phyloP scores from a whole-genome alignment of 1,140 invertebrate genomes.

The Philaenus spumarius region DNA sequence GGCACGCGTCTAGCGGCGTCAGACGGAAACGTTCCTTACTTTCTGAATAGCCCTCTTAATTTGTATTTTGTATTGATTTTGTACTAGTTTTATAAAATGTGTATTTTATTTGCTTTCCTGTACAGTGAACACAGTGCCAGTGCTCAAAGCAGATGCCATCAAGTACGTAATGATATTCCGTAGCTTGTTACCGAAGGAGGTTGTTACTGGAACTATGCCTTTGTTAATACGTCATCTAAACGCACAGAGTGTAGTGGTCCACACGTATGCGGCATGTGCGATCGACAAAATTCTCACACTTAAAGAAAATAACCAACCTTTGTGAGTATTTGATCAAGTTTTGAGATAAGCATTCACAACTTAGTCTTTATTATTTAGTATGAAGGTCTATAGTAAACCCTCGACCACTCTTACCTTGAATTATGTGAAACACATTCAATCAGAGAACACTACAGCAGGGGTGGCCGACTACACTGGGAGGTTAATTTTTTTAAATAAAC shows the following conservation, averaged over 20 bases:
- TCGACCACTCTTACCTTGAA: too few relatives aligned
- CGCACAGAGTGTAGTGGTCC: constrained; percentile 76
- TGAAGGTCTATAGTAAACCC: background rate
- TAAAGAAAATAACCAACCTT: constrained; percentile 46
- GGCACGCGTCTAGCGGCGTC: too few relatives aligned
- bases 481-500: too few relatives aligned
- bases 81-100: too few relatives aligned
- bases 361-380: too few relatives aligned
- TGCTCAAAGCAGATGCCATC: constrained; percentile 91
- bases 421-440: too few relatives aligned
- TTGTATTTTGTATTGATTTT: too few relatives aligned
- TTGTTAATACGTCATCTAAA: constrained; percentile 65
- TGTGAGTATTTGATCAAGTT: constrained; percentile 44
- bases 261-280: constrained; percentile 88
- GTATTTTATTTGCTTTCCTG: constrained; percentile 31
- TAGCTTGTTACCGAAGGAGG: constrained; percentile 73
- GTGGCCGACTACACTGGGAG: too few relatives aligned
- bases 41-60: too few relatives aligned
- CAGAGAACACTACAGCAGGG: too few relatives aligned
- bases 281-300: constrained; percentile 85
- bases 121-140: constrained; percentile 78
- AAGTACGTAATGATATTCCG: constrained; percentile 96
- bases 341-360: too few relatives aligned
- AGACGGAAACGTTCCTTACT: too few relatives aligned
- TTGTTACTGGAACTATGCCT: constrained; percentile 66